Conservation (phyloP, 2,113 vertebrate genomes). For the Origma solitaria region DNA sequence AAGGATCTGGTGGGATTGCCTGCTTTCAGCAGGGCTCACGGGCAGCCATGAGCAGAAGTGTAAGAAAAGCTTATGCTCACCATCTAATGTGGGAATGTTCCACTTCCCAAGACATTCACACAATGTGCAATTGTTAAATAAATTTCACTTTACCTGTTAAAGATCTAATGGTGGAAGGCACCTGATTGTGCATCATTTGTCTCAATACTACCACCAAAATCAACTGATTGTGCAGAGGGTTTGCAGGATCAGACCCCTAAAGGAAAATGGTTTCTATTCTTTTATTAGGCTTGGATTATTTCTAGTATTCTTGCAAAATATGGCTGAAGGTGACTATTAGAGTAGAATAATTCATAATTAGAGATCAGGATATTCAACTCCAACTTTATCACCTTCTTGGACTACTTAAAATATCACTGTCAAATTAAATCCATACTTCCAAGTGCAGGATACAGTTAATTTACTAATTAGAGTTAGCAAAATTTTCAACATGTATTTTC, state of each 20-base stretch:
- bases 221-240: not conserved
- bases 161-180: not conserved
- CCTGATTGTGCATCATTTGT: not conserved
- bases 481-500: not conserved
- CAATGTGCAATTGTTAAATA: not conserved
- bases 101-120: not conserved
- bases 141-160: not conserved
- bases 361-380: not conserved
- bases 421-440: not conserved
- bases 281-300: not conserved
- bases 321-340: not conserved
- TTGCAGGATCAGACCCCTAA: not conserved
- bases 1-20: not conserved
- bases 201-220: not conserved
- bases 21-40: not conserved
- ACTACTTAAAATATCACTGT: not conserved
- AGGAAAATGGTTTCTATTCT: not conserved
- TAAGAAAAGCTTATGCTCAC: not conserved
- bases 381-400: not conserved
- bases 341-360: not conserved
- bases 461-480: not conserved
- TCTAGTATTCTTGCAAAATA: not conserved
- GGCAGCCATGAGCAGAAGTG: not conserved
- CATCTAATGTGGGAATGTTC: not conserved
- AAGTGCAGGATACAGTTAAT: not conserved